phyloP scores from a whole-genome alignment of 2,113 vertebrate genomes.

The Phrynosoma platyrhinos region DNA sequence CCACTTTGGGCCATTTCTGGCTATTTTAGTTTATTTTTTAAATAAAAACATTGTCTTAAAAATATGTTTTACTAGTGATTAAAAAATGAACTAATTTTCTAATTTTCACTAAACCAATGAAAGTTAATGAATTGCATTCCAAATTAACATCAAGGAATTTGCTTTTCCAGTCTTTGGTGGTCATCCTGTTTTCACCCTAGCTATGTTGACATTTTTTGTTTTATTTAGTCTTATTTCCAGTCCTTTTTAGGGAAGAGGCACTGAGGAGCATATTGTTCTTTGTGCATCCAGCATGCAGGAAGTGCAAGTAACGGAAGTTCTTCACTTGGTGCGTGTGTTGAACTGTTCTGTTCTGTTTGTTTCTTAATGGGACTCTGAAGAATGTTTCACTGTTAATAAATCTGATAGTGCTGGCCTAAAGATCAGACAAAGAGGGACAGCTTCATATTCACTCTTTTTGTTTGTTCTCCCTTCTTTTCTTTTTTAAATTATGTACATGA shows the following conservation, averaged over 20 bases:
- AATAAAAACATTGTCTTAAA: neutral
- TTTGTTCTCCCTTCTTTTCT: neutral
- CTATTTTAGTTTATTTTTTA: no score
- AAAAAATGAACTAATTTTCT: neutral
- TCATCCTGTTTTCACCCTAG: neutral
- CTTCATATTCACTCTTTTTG: slow-evolving; percentile 3
- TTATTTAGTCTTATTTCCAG: neutral
- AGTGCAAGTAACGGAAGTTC: neutral
- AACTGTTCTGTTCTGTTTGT: slow-evolving; percentile 17
- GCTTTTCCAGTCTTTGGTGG: neutral
- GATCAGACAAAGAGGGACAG: slow-evolving; percentile 13
- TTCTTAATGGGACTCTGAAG: slow-evolving; percentile 15
- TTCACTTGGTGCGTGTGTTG: neutral
- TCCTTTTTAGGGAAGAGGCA: neutral
- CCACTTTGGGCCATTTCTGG: no score
- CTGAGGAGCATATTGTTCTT: neutral
- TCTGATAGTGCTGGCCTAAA: slow-evolving; percentile 7
- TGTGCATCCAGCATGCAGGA: slow-evolving; percentile 16
- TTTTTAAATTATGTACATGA: neutral
- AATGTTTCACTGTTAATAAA: slow-evolving; percentile 22
- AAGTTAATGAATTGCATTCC: neutral
- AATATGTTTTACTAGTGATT: no score
- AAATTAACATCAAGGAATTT: neutral
- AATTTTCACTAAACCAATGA: neutral
- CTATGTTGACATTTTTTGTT: neutral